These are phyloP conservation scores for Copsychus sechellarum DNA, from an alignment of 2,113 vertebrate genomes.

Conservation along the genomic window DNA sequence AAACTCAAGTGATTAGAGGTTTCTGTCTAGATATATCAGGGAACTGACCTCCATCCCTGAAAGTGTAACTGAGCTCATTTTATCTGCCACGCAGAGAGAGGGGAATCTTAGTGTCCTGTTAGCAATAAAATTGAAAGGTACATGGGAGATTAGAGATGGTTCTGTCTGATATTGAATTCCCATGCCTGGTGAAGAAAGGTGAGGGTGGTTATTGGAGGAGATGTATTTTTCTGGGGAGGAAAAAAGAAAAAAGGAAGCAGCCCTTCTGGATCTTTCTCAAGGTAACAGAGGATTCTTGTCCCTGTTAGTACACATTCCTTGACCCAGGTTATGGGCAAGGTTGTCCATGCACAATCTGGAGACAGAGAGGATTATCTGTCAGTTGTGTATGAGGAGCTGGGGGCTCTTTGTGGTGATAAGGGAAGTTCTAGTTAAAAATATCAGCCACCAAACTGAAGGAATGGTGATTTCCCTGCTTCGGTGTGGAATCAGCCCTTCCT, in stretches of 20 bases:
- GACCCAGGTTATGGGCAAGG: not conserved
- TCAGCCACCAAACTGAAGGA: not conserved
- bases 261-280: not conserved
- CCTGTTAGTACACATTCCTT: not conserved
- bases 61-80: constrained; percentile 12
- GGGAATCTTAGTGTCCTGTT: not conserved
- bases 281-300: not conserved
- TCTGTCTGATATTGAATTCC: not conserved
- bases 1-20: not conserved
- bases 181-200: not conserved
- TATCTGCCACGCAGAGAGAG: not conserved
- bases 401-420: not conserved
- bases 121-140: constrained; percentile 10
- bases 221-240: not conserved
- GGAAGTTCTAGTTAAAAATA: not conserved
- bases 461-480: not conserved
- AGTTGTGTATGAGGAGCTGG: not conserved
- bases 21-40: not conserved
- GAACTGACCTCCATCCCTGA: constrained; percentile 33
- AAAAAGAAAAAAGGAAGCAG: not conserved
- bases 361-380: not conserved
- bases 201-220: not conserved
- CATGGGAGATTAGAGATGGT: constrained; percentile 25
- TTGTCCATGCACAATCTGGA: not conserved
- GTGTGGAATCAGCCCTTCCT: not conserved